phyloP scores from a whole-genome alignment of 2,888 invertebrate genomes.

The Zeuzera pyrina region DNA sequence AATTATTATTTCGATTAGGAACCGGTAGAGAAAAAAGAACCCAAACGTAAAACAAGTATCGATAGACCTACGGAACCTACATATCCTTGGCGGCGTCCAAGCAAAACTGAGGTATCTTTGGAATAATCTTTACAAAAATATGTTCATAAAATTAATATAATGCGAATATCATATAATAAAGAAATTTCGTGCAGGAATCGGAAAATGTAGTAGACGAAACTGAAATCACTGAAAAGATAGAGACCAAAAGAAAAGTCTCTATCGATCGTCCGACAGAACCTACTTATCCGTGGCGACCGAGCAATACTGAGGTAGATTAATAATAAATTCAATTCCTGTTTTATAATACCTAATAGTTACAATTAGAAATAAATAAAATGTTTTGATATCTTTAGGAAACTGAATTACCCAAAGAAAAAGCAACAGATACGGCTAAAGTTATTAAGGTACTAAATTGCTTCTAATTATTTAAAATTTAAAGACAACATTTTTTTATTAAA shows the following conservation, averaged over 20 bases:
- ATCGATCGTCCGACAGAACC: slow-evolving; percentile 9
- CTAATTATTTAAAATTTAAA: too few species aligned
- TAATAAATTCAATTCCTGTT: too few species aligned
- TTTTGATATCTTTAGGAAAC: too few species aligned
- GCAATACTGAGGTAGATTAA: slow-evolving; percentile 29
- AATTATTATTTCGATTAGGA: too few species aligned
- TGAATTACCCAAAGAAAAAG: too few species aligned
- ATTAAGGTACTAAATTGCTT: too few species aligned
- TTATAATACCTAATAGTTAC: too few species aligned
- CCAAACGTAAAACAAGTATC: slow-evolving; percentile 23
- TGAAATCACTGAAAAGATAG: slow-evolving; percentile 19
- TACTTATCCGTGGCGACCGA: slow-evolving; percentile 22
- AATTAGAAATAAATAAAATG: too few species aligned
- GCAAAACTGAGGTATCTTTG: slow-evolving; percentile 27
- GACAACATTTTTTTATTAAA: too few species aligned
- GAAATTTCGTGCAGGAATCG: slow-evolving; percentile 15
- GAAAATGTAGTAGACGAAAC: slow-evolving; percentile 9
- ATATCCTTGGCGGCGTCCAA: slow-evolving; percentile 21
- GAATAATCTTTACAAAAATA: slow-evolving; percentile 3
- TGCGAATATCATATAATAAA: slow-evolving; percentile 2
- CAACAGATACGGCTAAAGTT: too few species aligned
- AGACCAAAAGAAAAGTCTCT: slow-evolving; percentile 25
- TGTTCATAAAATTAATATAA: slow-evolving; percentile 1
- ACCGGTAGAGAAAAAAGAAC: slow-evolving; percentile 21
- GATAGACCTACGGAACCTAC: slow-evolving; percentile 8